phyloP scores from a whole-genome alignment of 1,140 invertebrate genomes.

The Eriosoma lanigerum region DNA sequence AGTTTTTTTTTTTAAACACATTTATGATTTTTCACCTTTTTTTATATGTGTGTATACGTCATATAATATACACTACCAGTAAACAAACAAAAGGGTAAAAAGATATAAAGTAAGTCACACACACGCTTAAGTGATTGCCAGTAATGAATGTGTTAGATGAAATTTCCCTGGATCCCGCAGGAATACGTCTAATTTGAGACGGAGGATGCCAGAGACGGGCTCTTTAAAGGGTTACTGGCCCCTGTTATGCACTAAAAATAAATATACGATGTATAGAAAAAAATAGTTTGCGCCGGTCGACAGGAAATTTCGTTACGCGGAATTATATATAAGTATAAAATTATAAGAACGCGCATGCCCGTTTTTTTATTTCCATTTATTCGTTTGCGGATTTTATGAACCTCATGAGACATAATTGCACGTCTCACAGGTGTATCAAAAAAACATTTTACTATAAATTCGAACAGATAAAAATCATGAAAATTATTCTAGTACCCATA shows the following conservation, averaged over 20 bases:
- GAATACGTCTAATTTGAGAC: slow-evolving; percentile 45
- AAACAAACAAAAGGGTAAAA: slow-evolving; percentile 9
- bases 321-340: not conserved
- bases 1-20: too few species aligned
- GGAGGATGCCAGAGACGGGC: slow-evolving; percentile 40
- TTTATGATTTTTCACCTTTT: not conserved
- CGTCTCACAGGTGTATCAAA: not conserved
- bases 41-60: not conserved
- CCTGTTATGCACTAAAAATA: slow-evolving; percentile 47
- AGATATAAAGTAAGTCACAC: not conserved
- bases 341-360: not conserved
- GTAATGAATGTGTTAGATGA: slow-evolving; percentile 42
- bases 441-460: not conserved
- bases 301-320: slow-evolving; percentile 29
- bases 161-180: slow-evolving; percentile 44
- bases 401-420: too few species aligned
- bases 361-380: not conserved
- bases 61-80: not conserved
- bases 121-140: slow-evolving; percentile 27
- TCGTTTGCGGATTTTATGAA: too few species aligned
- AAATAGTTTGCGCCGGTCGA: slow-evolving; percentile 38
- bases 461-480: too few species aligned
- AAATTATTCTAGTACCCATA: not conserved
- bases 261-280: slow-evolving; percentile 17
- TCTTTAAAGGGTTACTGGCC: slow-evolving; percentile 49